phyloP scores from a whole-genome alignment of 2,888 invertebrate genomes.

The Gymnoscelis rufifasciata region DNA sequence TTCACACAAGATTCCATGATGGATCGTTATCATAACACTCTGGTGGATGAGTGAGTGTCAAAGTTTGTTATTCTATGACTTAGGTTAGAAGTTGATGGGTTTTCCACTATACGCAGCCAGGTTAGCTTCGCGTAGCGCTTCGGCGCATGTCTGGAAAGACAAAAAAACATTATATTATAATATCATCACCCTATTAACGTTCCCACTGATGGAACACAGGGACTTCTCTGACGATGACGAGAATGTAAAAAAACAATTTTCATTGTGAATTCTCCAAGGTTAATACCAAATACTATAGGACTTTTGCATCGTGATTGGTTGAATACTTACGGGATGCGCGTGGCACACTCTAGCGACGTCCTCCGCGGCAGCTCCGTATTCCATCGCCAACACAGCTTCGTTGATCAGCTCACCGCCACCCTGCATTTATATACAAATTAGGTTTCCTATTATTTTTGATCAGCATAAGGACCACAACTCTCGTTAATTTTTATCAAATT shows the following conservation, averaged over 20 bases:
- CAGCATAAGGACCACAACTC: too few relatives aligned
- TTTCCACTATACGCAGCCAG: conserved; percentile 97
- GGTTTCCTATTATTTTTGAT: neutral
- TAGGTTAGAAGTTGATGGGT: conserved; percentile 93
- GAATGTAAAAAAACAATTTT: too few relatives aligned
- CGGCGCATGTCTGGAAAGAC: conserved; percentile 92
- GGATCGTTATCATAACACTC: conserved; percentile 39
- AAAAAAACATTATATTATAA: neutral
- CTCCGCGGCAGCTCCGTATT: conserved; percentile 99
- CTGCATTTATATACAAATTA: conserved; percentile 50
- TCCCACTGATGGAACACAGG: too few relatives aligned
- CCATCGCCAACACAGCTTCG: conserved; percentile 98
- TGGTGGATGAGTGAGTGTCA: conserved; percentile 33
- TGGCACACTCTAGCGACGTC: conserved; percentile 99
- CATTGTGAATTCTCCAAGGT: too few relatives aligned
- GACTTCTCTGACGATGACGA: too few relatives aligned
- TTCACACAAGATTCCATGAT: conserved; percentile 66
- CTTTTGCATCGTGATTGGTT: neutral
- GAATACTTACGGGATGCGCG: conserved; percentile 93
- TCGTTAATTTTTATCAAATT: too few relatives aligned
- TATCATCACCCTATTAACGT: too few relatives aligned
- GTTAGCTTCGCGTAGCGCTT: conserved; percentile 98
- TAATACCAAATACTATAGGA: too few relatives aligned
- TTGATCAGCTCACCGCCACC: conserved; percentile 98
- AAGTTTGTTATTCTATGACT: conserved; percentile 38